Evolutionary conservation across 2,797 vertebrate species (phyloP), one percentile per base, ranked within the genome.

Genomic region (Micromesistius poutassou): DNA sequence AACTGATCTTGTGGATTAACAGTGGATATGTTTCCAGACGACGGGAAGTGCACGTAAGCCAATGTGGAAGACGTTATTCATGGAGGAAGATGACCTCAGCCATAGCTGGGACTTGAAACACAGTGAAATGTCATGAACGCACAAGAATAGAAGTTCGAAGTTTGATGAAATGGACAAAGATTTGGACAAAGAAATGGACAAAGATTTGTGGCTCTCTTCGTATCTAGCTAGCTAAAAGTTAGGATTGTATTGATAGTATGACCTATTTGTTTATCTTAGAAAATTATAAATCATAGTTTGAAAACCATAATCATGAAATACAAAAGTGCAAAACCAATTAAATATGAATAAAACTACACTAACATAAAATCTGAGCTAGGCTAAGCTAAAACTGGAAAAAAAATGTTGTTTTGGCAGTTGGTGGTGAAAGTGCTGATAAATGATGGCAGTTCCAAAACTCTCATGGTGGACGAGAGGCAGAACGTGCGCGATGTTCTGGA

Each of bases 391-490:
- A 62, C 1, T 0, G 12, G n/a, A n/a, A 13, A 30, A 28, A 2
- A 10, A 31, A 22, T 6, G 5, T 19, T 72, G 71, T 72, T 30
- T 35, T 40, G 72, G 33, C 85, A 97, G 96, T 85, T 96, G 35
- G 94, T 98, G 73, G 85, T 98, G 75, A 97, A 96, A 88, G 95
- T 97, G 81, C 90, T 95, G 87, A 95, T 98, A 96, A 87, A 89
- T 0, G 96, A 98, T 73, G 93, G 92, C 87, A 95, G 96, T 90
- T 94, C 94, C 0, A 97, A 97, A 88, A 95, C 94, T 0, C 87
- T 98, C 76, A 98, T 97, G 97, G 94, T 97, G 90, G 96, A 98
- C 5, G 95, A 97, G 77, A 93, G 93, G 40, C 96, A 97, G 89
- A 88, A 92, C 25, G 92, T 95, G 12, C 88, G 96, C 33, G 94